A percentile compares a stretch with the other conserved stretches of the same genome.
phyloP scores from a whole-genome alignment of 2,113 vertebrate species.

The Notarius quadriscutis region DNA sequence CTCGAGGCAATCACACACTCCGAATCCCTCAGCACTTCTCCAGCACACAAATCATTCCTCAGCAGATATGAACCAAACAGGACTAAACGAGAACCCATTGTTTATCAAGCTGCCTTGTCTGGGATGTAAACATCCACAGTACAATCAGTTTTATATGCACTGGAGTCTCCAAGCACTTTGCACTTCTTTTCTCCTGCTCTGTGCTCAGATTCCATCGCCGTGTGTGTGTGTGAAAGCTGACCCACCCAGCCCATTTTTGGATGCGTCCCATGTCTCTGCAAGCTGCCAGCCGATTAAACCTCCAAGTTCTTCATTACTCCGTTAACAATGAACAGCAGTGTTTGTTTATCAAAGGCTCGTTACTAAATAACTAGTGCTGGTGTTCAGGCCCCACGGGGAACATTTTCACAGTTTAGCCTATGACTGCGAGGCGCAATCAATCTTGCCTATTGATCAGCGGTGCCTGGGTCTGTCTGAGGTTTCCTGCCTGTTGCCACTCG shows the following conservation, averaged over 20 bases:
- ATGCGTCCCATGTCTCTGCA: conserved; percentile 8
- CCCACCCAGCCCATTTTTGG: conserved; percentile 20
- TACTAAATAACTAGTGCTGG: conserved; percentile 34
- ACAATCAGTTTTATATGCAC: neutral
- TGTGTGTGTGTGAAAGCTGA: neutral
- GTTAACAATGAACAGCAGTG: conserved; percentile 24
- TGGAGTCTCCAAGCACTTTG: neutral
- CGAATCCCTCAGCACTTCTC: conserved; percentile 14
- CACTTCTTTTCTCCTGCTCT: neutral
- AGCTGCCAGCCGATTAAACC: conserved; percentile 31
- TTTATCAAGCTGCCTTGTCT: neutral
- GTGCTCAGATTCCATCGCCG: neutral
- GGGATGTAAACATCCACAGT: neutral
- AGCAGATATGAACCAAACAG: neutral
- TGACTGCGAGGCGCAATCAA: conserved; percentile 19
- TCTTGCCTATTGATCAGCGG: conserved; percentile 29
- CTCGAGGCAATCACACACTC: conserved; percentile 16
- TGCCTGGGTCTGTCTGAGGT: conserved; percentile 15
- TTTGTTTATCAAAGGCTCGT: conserved; percentile 49
- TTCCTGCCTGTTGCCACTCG: conserved; percentile 11
- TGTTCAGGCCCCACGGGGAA: neutral
- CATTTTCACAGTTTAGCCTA: conserved; percentile 21
- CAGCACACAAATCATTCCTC: neutral
- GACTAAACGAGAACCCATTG: neutral
- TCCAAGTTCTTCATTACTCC: conserved; percentile 29